phyloP scores from a whole-genome alignment of 1,140 invertebrate genomes.

The Listronotus bonariensis region DNA sequence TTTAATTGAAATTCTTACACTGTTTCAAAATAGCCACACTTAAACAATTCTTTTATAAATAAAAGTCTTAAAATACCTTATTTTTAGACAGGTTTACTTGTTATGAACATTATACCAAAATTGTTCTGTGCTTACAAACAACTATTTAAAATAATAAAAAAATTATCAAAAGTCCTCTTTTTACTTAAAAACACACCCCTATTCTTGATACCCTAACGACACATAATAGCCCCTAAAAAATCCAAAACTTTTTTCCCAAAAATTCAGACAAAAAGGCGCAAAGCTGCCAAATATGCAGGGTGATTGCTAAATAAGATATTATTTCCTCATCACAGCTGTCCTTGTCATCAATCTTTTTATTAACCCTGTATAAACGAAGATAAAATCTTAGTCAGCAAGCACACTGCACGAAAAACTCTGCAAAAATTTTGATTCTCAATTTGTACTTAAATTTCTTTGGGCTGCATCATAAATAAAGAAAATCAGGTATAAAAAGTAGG shows the following conservation, averaged over 20 bases:
- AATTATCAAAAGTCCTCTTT: constrained; percentile 19
- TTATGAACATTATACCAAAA: too few relatives aligned
- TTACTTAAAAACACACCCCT: constrained; percentile 29
- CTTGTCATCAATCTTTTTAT: constrained; percentile 18
- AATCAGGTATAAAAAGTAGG: constrained; percentile 30
- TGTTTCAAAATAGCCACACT: too few relatives aligned
- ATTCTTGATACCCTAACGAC: constrained; percentile 24
- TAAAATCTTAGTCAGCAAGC: not conserved
- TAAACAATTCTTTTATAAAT: too few relatives aligned
- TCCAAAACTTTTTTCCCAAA: constrained; percentile 27
- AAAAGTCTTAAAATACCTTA: too few relatives aligned
- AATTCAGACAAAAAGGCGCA: constrained; percentile 36
- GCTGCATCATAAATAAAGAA: constrained; percentile 2
- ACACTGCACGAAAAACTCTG: constrained; percentile 12
- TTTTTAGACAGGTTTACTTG: too few relatives aligned
- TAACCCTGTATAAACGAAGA: constrained; percentile 9
- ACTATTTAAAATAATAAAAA: not conserved
- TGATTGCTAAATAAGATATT: constrained; percentile 18
- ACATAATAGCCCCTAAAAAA: constrained; percentile 17
- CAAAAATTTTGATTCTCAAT: constrained; percentile 22
- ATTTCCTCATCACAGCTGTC: constrained; percentile 16
- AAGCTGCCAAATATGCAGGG: constrained; percentile 33
- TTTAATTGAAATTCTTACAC: too few relatives aligned
- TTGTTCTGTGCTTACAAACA: too few relatives aligned
- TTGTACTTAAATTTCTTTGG: constrained; percentile 36